Base-by-base conservation (phyloP, 2,797 vertebrate genomes). In the Coilia nasus region DNA sequence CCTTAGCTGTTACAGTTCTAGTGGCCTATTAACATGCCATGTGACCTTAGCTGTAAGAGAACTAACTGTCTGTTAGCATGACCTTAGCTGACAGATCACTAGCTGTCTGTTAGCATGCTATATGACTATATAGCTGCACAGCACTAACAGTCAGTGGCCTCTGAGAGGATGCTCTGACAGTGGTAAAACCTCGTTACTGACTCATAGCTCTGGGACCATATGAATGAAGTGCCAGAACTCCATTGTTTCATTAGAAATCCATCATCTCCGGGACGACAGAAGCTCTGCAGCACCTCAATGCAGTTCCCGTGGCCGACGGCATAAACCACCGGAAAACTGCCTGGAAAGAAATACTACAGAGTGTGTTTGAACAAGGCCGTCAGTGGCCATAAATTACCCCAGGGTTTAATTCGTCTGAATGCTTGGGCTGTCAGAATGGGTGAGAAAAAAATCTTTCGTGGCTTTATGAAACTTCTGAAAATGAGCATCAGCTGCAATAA, bases 181-280 rank as follows among this genome's bases (percentile, higher is more conserved):
- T 47, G 10, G 10, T 4, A 47, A 47, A 47, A 47, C 3, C 46
- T 10, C 46, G 3, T 47, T 10, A 10, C 46, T 47, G 46, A 47
- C 10, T 47, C 46, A 47, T 47, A 47, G 46, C 46, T 10, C 46
- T 47, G 46, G 10, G 46, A 47, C 46, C 3, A 4, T 10, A 47
- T 47, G 7, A 3, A 62, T 23, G n/a, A 23, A 21, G 82, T 67
- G 84, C 25, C 35, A 85, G 60, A 31, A 47, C 54, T 3, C 35
- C 44, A 62, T 50, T 84, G 64, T 82, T 85, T 60, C 59, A 81
- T 57, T 80, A 78, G 50, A 28, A 56, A 57, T 64, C 54, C 19
- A 83, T 87, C 83, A 85, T 75, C 62, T 67, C 62, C n/a, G 21
- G 7, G n/a, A 14, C 25, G 25, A 67, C 11, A 9, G 62, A 67